A percentile compares a stretch with the other conserved stretches of the same genome.
These are phyloP conservation scores for Leptestheria dahalacensis DNA, from an alignment of 1,140 invertebrate genomes.

Conservation along the genomic window DNA sequence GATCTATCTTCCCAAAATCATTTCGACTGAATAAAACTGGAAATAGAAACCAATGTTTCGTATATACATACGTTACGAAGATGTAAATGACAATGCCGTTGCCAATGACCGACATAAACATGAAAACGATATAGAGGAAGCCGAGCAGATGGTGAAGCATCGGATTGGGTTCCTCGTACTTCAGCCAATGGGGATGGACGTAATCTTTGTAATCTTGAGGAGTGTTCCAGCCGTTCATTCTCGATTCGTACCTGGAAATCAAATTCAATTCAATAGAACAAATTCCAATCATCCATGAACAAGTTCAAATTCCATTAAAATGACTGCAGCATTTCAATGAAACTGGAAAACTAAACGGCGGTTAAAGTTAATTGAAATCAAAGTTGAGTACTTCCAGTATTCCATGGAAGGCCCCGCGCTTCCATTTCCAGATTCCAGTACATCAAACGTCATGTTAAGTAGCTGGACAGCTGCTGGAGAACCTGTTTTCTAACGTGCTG, in stretches of 20 bases:
- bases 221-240: constrained; percentile 21
- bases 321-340: too few relatives aligned
- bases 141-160: constrained; percentile 30
- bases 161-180: constrained; percentile 25
- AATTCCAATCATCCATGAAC: neutral
- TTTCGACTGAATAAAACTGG: too few relatives aligned
- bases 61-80: constrained; percentile 21
- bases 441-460: neutral
- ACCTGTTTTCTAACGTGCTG: too few relatives aligned
- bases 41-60: too few relatives aligned
- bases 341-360: too few relatives aligned
- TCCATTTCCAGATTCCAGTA: neutral
- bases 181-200: constrained; percentile 24
- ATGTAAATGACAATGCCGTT: constrained; percentile 34
- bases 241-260: constrained; percentile 16
- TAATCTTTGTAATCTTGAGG: constrained; percentile 19
- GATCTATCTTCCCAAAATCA: neutral
- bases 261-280: neutral
- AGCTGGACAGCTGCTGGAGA: too few relatives aligned
- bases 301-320: too few relatives aligned
- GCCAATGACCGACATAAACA: constrained; percentile 28
- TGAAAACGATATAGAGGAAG: constrained; percentile 30
- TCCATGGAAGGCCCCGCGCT: neutral
- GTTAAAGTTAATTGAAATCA: too few relatives aligned
- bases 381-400: neutral